A percentile compares a stretch with the other conserved stretches of the same genome.
Evolutionary conservation across 35 echinoderm and acorn worm genomes (phyloP).

Genomic region (Ophiothrix spiculata): DNA sequence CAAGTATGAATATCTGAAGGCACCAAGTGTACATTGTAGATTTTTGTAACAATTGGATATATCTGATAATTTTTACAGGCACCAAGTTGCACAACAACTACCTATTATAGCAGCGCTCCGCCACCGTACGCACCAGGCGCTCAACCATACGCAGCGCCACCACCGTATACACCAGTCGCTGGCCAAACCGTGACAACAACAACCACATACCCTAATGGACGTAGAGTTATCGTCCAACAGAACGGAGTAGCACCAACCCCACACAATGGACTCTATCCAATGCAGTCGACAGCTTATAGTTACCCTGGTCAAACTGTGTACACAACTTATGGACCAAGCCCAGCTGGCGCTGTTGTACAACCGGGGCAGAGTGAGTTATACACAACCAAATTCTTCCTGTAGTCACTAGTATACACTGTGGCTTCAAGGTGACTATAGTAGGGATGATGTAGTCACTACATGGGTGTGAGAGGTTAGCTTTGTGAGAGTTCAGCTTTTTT

Average conservation of each 20-base stretch:
- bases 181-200: constrained; percentile 13
- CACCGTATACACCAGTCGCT: constrained; percentile 21
- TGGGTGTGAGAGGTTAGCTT: no score
- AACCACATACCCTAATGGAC: constrained; percentile 34
- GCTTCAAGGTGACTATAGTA: no score
- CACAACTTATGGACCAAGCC: constrained; percentile 22
- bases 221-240: neutral
- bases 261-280: constrained; percentile 8
- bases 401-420: no score
- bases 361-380: neutral
- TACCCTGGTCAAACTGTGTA: constrained; percentile 52
- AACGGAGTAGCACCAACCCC: neutral
- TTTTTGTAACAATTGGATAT: no score
- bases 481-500: no score
- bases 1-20: no score
- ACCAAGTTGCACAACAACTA: no score
- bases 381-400: no score
- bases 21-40: no score
- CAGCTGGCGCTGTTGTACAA: neutral
- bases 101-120: neutral
- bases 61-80: no score
- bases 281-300: constrained; percentile 31
- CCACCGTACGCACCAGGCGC: neutral
- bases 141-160: constrained; percentile 32
- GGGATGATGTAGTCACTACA: no score